Percentiles rank a stretch among this genome's conserved stretches.
Conservation (phyloP, 2,797 vertebrate genomes). For the Coracias cyanogaster region DNA sequence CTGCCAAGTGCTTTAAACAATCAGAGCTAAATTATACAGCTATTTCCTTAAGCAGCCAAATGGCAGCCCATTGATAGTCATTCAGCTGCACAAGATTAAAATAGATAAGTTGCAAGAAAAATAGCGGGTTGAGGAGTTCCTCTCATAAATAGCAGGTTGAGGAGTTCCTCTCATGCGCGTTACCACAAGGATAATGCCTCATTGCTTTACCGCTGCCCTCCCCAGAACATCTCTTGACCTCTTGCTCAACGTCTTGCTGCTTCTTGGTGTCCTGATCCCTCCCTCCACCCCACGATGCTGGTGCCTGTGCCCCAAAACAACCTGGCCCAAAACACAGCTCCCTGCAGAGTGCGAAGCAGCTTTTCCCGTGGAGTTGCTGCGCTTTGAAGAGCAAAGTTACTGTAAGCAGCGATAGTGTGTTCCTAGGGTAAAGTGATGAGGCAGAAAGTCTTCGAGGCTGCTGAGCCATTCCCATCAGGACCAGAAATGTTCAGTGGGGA, state of each 20-base stretch:
- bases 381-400: fast-evolving
- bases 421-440: not conserved
- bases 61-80: not conserved
- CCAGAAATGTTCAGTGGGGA: not conserved
- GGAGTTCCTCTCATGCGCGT: not conserved
- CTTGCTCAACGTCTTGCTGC: not conserved
- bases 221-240: not conserved
- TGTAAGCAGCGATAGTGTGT: not conserved
- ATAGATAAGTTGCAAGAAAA: not conserved
- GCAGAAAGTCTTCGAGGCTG: not conserved
- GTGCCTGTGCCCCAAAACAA: not conserved
- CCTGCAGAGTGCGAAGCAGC: fast-evolving
- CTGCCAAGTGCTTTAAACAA: constrained; percentile 43
- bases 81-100: not conserved
- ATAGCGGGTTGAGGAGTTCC: not conserved
- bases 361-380: not conserved
- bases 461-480: constrained; percentile 8
- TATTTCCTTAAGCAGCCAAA: not conserved
- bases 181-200: not conserved
- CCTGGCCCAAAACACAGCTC: fast-evolving
- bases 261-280: not conserved
- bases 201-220: not conserved
- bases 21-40: constrained; percentile 13
- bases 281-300: not conserved
- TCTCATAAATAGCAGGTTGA: not conserved